Evolutionary conservation across 1,140 invertebrate genomes (phyloP).

Genomic region (Trypoxylus dichotomus): DNA sequence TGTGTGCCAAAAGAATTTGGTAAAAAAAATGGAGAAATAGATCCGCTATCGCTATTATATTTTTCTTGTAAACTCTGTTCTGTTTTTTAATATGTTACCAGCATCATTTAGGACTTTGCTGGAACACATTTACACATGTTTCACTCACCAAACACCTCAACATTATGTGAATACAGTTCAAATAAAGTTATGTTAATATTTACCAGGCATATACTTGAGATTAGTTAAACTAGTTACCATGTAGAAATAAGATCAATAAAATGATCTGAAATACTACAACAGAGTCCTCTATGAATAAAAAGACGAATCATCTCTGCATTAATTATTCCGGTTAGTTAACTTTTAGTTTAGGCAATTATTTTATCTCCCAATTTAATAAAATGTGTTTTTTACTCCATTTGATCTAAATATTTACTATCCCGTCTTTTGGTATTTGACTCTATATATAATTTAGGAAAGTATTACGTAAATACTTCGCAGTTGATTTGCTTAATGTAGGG

Average conservation of each 20-base stretch:
- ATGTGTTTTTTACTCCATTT: neutral
- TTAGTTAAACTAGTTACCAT: neutral
- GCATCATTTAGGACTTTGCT: conserved; percentile 27
- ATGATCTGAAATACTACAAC: neutral
- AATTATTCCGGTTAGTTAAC: neutral
- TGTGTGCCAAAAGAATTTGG: neutral
- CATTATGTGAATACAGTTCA: too few species aligned
- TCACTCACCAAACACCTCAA: too few species aligned
- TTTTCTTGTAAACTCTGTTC: conserved; percentile 21
- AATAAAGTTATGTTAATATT: neutral
- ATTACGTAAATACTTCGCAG: neutral
- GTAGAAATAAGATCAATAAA: neutral
- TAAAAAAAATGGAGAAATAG: neutral
- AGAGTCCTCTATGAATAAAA: neutral
- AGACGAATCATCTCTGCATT: neutral
- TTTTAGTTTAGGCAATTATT: too few species aligned
- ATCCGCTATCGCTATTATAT: neutral
- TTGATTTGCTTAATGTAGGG: neutral
- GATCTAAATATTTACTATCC: neutral
- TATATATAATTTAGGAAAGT: conserved; percentile 6
- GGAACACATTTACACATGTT: neutral
- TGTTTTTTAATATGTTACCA: conserved; percentile 13
- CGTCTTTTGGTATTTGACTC: neutral
- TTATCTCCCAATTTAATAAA: neutral
- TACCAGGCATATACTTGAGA: neutral